Evolutionary conservation across 2,888 invertebrate species (phyloP).

Genomic region (Idaea aversata): DNA sequence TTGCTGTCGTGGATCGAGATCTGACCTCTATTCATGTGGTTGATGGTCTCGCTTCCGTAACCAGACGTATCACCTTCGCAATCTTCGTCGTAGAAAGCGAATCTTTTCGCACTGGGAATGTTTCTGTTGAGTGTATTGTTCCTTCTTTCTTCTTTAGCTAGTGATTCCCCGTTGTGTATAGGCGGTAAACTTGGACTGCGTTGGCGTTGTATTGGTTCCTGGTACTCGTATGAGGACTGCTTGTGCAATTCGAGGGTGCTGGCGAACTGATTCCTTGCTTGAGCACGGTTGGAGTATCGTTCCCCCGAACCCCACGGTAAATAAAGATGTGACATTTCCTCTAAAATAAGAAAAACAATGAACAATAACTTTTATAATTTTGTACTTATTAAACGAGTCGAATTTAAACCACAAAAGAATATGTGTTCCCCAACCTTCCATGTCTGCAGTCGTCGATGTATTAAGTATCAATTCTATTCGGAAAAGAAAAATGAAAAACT

Average conservation of each 20-base stretch:
- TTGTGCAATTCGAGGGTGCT: slow-evolving; percentile 71
- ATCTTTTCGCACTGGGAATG: slow-evolving; percentile 67
- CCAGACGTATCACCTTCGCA: slow-evolving; percentile 90
- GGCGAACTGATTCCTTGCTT: slow-evolving; percentile 72
- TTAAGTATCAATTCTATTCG: slow-evolving; percentile 47
- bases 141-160: slow-evolving; percentile 56
- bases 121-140: slow-evolving; percentile 58
- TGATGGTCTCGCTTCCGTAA: slow-evolving; percentile 88
- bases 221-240: slow-evolving; percentile 68
- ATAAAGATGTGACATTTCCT: slow-evolving; percentile 89
- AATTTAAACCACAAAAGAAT: slow-evolving; percentile 15
- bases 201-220: slow-evolving; percentile 67
- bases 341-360: slow-evolving; percentile 68
- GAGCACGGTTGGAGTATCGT: slow-evolving; percentile 64
- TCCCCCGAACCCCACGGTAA: slow-evolving; percentile 87
- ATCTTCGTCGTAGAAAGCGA: slow-evolving; percentile 74
- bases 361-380: neutral
- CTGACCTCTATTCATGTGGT: slow-evolving; percentile 68
- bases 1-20: slow-evolving; percentile 45
- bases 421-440: slow-evolving; percentile 52
- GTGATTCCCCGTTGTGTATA: slow-evolving; percentile 72
- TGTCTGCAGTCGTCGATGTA: slow-evolving; percentile 55
- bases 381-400: neutral
- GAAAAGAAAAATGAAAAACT: slow-evolving; percentile 51
- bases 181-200: slow-evolving; percentile 86